Base-by-base conservation (phyloP, 2,113 vertebrate species). In the Trematomus loennbergii region DNA sequence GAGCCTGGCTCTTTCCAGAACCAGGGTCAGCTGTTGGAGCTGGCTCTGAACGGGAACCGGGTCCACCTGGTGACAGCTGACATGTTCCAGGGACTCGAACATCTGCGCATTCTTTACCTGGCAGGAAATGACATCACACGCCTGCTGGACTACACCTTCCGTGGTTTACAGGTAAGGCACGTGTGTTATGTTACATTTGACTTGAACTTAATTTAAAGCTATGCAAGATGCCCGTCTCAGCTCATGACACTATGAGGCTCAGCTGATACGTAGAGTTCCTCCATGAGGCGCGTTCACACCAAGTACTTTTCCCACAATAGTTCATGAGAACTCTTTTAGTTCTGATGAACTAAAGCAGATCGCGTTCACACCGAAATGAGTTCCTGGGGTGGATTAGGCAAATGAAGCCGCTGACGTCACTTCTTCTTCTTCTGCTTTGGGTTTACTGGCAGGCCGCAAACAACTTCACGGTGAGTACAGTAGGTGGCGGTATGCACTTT, bases 71-170 rank as follows among this genome's bases (percentile, higher is more conserved):
- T 97, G 57, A 95, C 91, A 0, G 91, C 94, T 0, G 93, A 96
- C 57, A 93, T 96, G 58, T 97, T 98, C 59, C 83, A 93, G 1
- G 97, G 97, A 12, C 92, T 98, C 29, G 94, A 94, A 25, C 96
- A 97, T 85, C 95, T 98, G 12, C 96, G 97, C 0, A 95, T 97
- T 53, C 96, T 98, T 54, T 98, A 98, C 91, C 89, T 98, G 80
- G 95, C 97, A 0, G 94, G 95, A 57, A 98, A 98, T 89, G 95
- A 96, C 89, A 95, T 97, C 91, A 95, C 91, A 0, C 92, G 90
- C 8, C 93, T 98, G 4, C 86, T 94, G 29, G 96, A 97, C 75
- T 96, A 96, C 94, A 97, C 97, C 59, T 98, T 98, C 84, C 92
- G 93, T 3, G 94, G 96, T 64, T 89, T 98, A 75, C 96, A 96